A percentile compares a stretch with the other conserved stretches of the same genome.
Evolutionary conservation across 2,113 vertebrate genomes (phyloP).

Genomic region (Scomber japonicus): DNA sequence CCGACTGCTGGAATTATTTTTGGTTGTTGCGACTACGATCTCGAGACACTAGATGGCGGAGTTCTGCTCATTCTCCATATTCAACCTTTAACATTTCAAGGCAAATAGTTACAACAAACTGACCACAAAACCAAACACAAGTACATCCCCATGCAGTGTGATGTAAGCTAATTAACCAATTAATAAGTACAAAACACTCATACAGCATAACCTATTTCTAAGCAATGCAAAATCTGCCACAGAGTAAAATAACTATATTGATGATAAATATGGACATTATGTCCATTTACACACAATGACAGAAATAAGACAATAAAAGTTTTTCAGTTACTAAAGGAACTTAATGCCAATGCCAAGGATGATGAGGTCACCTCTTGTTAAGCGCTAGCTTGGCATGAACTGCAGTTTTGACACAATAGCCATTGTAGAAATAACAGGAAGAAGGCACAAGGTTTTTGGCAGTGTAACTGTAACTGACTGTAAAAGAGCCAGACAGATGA

Average conservation of each 20-base stretch:
- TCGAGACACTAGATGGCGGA: no score
- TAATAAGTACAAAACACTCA: not conserved
- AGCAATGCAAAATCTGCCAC: no score
- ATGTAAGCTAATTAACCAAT: not conserved
- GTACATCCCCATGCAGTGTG: not conserved
- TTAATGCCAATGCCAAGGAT: no score
- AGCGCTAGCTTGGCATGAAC: not conserved
- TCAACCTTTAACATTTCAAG: not conserved
- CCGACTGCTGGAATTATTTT: no score
- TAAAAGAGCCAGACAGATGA: no score
- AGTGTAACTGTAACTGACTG: no score
- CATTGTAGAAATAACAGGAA: no score
- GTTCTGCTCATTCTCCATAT: no score
- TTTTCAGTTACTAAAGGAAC: no score
- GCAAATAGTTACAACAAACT: not conserved
- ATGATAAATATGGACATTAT: not conserved
- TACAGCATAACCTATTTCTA: not conserved
- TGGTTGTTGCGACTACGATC: no score
- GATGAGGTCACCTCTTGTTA: not conserved
- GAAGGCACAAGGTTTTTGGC: no score
- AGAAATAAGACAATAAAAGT: not conserved
- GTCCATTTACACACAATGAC: not conserved
- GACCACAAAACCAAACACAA: constrained; percentile 11
- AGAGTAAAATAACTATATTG: not conserved
- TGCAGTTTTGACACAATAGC: not conserved